These are phyloP conservation scores for Stenurella melanura DNA, from an alignment of 2,888 invertebrate species.

Conservation along the genomic window DNA sequence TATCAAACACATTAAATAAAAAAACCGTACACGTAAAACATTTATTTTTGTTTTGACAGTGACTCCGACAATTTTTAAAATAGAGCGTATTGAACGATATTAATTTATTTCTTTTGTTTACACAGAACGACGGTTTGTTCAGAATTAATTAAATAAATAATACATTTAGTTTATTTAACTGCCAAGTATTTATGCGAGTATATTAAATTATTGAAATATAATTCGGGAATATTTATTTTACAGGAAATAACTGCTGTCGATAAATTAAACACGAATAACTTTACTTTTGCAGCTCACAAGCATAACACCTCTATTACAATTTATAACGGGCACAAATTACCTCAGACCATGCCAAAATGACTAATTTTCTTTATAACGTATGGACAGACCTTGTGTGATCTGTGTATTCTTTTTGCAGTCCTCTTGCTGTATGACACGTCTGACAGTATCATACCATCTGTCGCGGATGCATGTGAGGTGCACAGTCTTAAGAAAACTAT, in stretches of 20 bases:
- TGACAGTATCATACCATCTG: too few species aligned
- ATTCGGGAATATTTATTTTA: constrained; percentile 38
- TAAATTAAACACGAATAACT: constrained; percentile 11
- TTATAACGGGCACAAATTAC: too few species aligned
- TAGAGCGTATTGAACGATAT: background rate
- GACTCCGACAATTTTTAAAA: background rate
- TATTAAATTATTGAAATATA: constrained; percentile 34
- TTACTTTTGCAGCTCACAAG: background rate
- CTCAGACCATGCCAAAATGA: too few species aligned
- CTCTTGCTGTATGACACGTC: too few species aligned
- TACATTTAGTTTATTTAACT: constrained; percentile 16
- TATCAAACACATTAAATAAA: too few species aligned
- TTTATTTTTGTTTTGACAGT: background rate
- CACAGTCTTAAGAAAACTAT: too few species aligned
- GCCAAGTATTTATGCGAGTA: constrained; percentile 14
- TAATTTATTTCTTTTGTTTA: constrained; percentile 18
- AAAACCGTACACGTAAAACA: too few species aligned
- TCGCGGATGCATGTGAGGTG: too few species aligned
- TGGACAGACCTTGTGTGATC: too few species aligned
- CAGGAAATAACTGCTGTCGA: constrained; percentile 25
- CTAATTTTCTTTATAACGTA: too few species aligned
- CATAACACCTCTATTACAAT: too few species aligned
- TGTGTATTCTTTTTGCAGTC: too few species aligned
- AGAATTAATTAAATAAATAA: background rate
- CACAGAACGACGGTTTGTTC: background rate